Conservation (phyloP, 2,888 invertebrate genomes). For the Mylabris sibirica region DNA sequence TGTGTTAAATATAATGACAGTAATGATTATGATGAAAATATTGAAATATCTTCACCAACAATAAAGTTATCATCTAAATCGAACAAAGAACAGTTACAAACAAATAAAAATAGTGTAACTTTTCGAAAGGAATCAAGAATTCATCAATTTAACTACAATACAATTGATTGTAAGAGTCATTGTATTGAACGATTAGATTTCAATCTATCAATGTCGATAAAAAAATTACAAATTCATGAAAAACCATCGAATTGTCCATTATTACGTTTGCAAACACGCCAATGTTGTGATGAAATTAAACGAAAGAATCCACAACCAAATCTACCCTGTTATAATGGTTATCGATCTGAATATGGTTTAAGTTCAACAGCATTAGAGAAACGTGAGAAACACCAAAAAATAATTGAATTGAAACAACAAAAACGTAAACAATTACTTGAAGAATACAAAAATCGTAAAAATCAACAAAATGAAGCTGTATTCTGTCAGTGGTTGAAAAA, state of each 20-base stretch:
- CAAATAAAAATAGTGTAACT: neutral
- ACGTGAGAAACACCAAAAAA: slow-evolving; percentile 57
- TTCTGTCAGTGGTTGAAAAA: slow-evolving; percentile 65
- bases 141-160: neutral
- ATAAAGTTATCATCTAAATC: neutral
- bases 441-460: slow-evolving; percentile 52
- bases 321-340: slow-evolving; percentile 64
- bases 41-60: neutral
- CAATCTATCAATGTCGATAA: slow-evolving; percentile 52
- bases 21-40: neutral
- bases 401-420: slow-evolving; percentile 58
- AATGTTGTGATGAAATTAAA: slow-evolving; percentile 60
- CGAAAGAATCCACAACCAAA: slow-evolving; percentile 54
- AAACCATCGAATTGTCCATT: slow-evolving; percentile 53
- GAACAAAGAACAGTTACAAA: neutral
- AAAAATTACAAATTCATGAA: slow-evolving; percentile 52
- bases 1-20: neutral
- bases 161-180: slow-evolving; percentile 55
- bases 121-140: neutral
- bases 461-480: slow-evolving; percentile 63
- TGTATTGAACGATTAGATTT: slow-evolving; percentile 57
- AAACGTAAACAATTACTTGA: slow-evolving; percentile 61
- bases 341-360: slow-evolving; percentile 65
- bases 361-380: slow-evolving; percentile 61
- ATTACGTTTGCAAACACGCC: slow-evolving; percentile 54